These are phyloP conservation scores for Erebia ligea DNA, from an alignment of 2,888 invertebrate genomes.

Conservation along the genomic window DNA sequence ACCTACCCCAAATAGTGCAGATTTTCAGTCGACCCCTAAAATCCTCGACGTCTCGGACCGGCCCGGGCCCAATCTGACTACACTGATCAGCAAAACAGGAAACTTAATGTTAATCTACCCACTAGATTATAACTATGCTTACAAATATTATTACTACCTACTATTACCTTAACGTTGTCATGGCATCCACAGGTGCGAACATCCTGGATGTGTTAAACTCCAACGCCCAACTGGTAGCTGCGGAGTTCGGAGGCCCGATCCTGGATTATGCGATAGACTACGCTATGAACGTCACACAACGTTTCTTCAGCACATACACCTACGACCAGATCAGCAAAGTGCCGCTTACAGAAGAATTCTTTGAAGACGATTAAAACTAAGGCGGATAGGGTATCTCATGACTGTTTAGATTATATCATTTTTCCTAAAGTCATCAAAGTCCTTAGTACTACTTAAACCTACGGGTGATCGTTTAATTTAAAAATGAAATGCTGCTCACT, in stretches of 20 bases:
- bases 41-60: too few species aligned
- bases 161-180: not conserved
- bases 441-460: too few species aligned
- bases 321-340: conserved; percentile 72
- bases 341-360: conserved; percentile 72
- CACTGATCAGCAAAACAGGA: too few species aligned
- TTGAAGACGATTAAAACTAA: conserved; percentile 55
- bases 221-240: conserved; percentile 72
- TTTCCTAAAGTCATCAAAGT: too few species aligned
- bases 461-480: too few species aligned
- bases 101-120: too few species aligned
- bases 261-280: conserved; percentile 77
- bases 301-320: conserved; percentile 74
- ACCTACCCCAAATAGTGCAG: too few species aligned
- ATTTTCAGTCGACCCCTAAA: too few species aligned
- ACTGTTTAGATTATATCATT: not conserved
- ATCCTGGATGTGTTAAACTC: conserved; percentile 70
- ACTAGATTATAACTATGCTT: too few species aligned
- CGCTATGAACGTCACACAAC: conserved; percentile 76
- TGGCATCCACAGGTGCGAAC: conserved; percentile 62
- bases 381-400: not conserved
- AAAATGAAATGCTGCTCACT: too few species aligned
- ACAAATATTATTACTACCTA: too few species aligned
- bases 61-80: too few species aligned
- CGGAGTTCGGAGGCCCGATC: conserved; percentile 76